These are phyloP conservation scores for Zosterops pallidus DNA, from an alignment of 2,113 vertebrate species.

Conservation along the genomic window DNA sequence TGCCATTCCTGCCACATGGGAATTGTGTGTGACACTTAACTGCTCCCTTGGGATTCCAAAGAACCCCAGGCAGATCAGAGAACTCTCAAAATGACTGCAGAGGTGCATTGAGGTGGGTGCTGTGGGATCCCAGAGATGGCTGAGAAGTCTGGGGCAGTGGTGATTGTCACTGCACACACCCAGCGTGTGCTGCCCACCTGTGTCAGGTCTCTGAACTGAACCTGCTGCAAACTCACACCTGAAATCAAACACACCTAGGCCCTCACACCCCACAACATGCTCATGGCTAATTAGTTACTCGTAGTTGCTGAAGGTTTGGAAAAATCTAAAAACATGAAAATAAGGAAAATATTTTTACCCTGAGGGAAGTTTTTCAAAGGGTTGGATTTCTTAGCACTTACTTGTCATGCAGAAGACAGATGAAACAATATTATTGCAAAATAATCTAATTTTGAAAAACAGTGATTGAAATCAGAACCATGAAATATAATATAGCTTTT, in stretches of 20 bases:
- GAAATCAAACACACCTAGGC: not conserved
- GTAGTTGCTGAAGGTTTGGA: not conserved
- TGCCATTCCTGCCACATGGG: not conserved
- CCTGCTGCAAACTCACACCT: not conserved
- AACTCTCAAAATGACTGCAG: not conserved
- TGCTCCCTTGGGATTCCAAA: not conserved
- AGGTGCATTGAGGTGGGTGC: no score
- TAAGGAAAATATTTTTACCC: not conserved
- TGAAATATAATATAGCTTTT: slow-evolving; percentile 5
- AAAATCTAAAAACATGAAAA: not conserved
- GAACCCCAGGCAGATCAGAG: not conserved
- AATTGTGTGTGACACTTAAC: fast-evolving
- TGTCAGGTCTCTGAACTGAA: fast-evolving
- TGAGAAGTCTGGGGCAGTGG: not conserved
- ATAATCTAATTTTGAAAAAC: not conserved
- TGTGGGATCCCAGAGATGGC: not conserved
- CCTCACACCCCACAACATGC: fast-evolving
- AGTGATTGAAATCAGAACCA: slow-evolving; percentile 34
- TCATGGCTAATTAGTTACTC: not conserved
- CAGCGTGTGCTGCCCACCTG: fast-evolving
- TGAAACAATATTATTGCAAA: not conserved
- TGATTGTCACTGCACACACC: not conserved
- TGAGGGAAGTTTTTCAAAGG: not conserved
- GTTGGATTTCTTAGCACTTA: not conserved
- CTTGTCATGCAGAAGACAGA: not conserved